Evolutionary conservation across 2,888 invertebrate genomes (phyloP).

Genomic region (Leucoma salicis): DNA sequence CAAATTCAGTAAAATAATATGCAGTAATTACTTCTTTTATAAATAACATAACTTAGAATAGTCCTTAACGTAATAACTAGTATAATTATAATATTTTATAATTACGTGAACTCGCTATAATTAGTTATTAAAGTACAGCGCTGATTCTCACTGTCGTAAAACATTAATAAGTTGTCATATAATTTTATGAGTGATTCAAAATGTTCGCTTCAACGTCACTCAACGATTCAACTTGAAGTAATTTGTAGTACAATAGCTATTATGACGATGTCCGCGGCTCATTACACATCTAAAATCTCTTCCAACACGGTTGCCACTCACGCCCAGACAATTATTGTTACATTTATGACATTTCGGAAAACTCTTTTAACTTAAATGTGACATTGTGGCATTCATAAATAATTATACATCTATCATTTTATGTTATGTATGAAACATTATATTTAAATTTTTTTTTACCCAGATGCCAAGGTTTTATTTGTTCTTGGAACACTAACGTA

Average conservation of each 20-base stretch:
- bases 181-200: slow-evolving; percentile 6
- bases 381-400: slow-evolving; percentile 6
- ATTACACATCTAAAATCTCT: slow-evolving; percentile 44
- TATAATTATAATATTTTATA: no score
- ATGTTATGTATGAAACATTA: not conserved
- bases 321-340: slow-evolving; percentile 39
- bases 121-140: not conserved
- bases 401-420: not conserved
- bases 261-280: slow-evolving; percentile 40
- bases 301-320: slow-evolving; percentile 61
- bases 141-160: not conserved
- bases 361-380: slow-evolving; percentile 14
- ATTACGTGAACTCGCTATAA: not conserved
- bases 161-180: slow-evolving; percentile 10
- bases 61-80: no score
- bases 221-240: slow-evolving; percentile 32
- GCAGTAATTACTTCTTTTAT: no score
- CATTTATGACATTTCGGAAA: slow-evolving; percentile 32
- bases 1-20: no score
- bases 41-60: no score
- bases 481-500: not conserved
- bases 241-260: slow-evolving; percentile 39
- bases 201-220: slow-evolving; percentile 33
- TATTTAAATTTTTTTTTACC: not conserved
- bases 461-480: not conserved